phyloP scores from a whole-genome alignment of 2,797 vertebrate genomes.

The Myotis planiceps region DNA sequence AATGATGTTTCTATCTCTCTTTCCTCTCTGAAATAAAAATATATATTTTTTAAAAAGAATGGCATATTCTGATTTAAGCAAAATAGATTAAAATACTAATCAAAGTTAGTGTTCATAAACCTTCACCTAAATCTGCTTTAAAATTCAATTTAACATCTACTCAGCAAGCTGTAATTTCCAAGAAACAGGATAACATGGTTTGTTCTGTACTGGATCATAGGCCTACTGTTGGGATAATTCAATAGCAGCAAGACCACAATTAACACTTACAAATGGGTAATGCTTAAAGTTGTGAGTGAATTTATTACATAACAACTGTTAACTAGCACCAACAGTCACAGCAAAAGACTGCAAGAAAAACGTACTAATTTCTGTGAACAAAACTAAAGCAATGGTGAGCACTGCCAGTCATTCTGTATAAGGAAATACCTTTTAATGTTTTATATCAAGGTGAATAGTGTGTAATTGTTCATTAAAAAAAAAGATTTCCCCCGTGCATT shows the following conservation, averaged over 20 bases:
- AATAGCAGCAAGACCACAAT: slow-evolving; percentile 4
- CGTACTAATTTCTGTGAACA: not conserved
- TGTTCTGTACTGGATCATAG: not conserved
- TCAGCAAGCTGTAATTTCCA: slow-evolving; percentile 16
- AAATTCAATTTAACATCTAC: slow-evolving; percentile 18
- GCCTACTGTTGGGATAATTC: not conserved
- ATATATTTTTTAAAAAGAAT: not conserved
- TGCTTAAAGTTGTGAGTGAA: not conserved
- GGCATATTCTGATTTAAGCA: not conserved
- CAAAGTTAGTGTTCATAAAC: not conserved
- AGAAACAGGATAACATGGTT: not conserved
- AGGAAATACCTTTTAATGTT: slow-evolving; percentile 13
- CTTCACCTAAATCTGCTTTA: not conserved
- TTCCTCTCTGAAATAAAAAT: no score
- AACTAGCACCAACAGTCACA: slow-evolving; percentile 35
- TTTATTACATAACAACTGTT: slow-evolving; percentile 31
- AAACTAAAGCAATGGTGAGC: slow-evolving; percentile 41
- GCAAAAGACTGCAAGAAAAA: slow-evolving; percentile 28
- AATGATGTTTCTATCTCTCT: no score
- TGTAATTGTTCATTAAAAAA: slow-evolving; percentile 10
- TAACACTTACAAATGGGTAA: slow-evolving; percentile 1
- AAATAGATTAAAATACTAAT: slow-evolving; percentile 16
- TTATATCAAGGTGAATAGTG: not conserved
- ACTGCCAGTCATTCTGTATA: not conserved
- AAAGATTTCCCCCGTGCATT: not conserved